These are phyloP conservation scores for Cloeon dipterum DNA, from an alignment of 2,888 invertebrate species.

Conservation along the genomic window DNA sequence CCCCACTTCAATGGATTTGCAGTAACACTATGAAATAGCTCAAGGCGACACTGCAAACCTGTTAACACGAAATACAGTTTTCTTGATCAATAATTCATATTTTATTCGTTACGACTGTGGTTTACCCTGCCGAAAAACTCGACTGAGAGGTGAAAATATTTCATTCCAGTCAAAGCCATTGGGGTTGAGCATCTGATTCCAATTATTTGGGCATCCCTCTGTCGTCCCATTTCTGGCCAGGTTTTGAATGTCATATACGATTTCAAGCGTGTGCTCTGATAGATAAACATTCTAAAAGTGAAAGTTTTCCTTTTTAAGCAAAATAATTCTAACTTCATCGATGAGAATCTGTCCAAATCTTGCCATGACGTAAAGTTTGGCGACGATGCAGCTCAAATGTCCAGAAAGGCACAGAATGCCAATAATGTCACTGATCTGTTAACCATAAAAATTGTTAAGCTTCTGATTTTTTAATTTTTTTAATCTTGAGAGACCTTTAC, in stretches of 20 bases:
- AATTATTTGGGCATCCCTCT: neutral
- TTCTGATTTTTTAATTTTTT: no score
- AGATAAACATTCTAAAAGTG: no score
- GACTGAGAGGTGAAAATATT: neutral
- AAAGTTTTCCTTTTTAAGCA: no score
- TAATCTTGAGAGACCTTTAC: no score
- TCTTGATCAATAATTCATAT: no score
- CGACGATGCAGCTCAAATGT: neutral
- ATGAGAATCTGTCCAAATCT: neutral
- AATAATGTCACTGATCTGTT: neutral
- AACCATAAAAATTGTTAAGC: no score
- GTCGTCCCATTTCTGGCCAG: neutral
- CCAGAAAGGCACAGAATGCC: neutral
- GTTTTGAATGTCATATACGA: neutral
- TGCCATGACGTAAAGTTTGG: neutral
- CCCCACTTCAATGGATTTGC: neutral
- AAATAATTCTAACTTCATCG: neutral
- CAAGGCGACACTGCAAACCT: neutral
- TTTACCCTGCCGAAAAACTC: neutral
- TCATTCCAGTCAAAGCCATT: neutral
- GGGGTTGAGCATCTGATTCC: neutral
- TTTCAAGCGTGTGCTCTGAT: neutral
- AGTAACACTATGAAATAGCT: neutral
- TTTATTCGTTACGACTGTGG: no score
- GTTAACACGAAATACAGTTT: no score